These are phyloP conservation scores for Platycercus adscitus DNA, from an alignment of 2,113 vertebrate genomes.

Conservation along the genomic window DNA sequence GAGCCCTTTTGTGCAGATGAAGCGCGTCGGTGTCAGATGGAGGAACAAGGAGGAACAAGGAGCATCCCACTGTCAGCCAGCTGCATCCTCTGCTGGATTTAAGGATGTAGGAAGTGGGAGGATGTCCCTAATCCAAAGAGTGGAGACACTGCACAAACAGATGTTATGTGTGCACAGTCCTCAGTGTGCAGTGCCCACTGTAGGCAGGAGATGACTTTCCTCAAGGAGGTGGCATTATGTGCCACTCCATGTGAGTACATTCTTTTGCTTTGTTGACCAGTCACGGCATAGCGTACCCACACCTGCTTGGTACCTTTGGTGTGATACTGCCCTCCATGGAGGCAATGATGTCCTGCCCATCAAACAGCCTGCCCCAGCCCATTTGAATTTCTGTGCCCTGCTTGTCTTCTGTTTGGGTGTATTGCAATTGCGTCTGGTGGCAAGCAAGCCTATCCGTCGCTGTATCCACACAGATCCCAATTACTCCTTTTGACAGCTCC, in stretches of 20 bases:
- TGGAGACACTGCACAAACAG: not conserved
- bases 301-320: not conserved
- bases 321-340: not conserved
- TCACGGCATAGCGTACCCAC: not conserved
- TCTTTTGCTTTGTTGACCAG: not conserved
- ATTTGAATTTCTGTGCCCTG: not conserved
- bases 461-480: slow-evolving; percentile 18
- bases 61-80: not conserved
- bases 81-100: not conserved
- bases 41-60: not conserved
- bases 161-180: not conserved
- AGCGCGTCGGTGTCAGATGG: not conserved
- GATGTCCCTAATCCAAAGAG: not conserved
- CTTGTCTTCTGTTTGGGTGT: not conserved
- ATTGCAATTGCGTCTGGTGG: not conserved
- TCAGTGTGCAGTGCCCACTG: not conserved
- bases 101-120: not conserved
- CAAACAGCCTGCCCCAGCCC: not conserved
- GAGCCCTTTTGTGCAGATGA: not conserved
- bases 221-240: not conserved
- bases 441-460: not conserved
- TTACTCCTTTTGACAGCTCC: slow-evolving; percentile 53
- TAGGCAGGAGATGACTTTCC: not conserved
- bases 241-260: not conserved
- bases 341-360: not conserved